Percentiles rank a stretch among this genome's conserved stretches.
Conservation (phyloP, 2,888 invertebrate genomes). For the Rhamnusium bicolor region DNA sequence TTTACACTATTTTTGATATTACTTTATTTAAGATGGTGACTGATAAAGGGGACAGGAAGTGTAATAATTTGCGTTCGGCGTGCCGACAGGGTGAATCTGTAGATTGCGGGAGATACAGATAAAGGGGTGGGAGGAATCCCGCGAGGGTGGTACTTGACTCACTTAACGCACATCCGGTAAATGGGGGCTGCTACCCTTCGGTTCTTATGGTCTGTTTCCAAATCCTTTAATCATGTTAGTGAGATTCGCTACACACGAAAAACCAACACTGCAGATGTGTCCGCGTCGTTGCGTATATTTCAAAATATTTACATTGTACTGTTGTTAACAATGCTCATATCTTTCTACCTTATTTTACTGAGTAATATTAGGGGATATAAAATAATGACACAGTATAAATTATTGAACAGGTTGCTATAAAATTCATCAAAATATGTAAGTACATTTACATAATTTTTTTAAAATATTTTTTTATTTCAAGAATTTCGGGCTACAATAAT, state of each 20-base stretch:
- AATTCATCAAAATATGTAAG: background rate
- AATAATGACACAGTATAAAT: background rate
- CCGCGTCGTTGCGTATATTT: slow-evolving; percentile 14
- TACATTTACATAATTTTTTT: too few relatives aligned
- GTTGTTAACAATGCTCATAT: background rate
- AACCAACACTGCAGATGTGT: slow-evolving; percentile 44
- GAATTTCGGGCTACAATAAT: too few relatives aligned
- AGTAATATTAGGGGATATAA: background rate
- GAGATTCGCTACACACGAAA: slow-evolving; percentile 49
- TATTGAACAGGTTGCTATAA: background rate
- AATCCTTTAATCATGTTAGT: slow-evolving; percentile 64
- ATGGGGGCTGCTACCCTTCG: slow-evolving; percentile 59
- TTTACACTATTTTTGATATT: slow-evolving; percentile 52
- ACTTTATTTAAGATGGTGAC: slow-evolving; percentile 54
- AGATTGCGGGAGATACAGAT: slow-evolving; percentile 61
- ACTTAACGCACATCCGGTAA: slow-evolving; percentile 66
- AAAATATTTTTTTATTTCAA: too few relatives aligned
- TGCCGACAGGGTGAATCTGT: slow-evolving; percentile 64
- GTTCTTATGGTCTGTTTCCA: slow-evolving; percentile 57
- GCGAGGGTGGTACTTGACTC: slow-evolving; percentile 65
- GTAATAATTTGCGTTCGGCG: slow-evolving; percentile 66
- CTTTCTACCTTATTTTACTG: background rate
- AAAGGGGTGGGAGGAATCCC: slow-evolving; percentile 38
- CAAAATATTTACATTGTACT: background rate
- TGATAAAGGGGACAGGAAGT: slow-evolving; percentile 60